Conservation (phyloP, 2,797 vertebrate species). For the Florisuga fusca region DNA sequence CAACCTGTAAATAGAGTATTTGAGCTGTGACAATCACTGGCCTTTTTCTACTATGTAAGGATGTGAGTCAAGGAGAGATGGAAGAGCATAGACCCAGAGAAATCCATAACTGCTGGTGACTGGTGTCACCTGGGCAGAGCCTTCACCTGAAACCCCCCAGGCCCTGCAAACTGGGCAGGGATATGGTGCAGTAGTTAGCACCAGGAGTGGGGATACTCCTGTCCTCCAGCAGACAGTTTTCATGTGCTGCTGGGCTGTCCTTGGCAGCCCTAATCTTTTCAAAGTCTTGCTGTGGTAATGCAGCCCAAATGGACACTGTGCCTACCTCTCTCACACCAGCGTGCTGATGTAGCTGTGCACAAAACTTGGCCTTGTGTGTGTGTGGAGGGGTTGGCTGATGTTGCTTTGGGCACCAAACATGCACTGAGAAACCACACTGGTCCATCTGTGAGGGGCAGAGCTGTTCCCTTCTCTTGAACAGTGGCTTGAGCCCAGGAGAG, state of each 20-base stretch:
- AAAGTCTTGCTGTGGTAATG: neutral
- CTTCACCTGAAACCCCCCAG: neutral
- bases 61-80: neutral
- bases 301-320: neutral
- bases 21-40: constrained; percentile 28
- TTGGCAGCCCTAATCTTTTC: neutral
- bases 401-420: neutral
- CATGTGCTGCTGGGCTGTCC: neutral
- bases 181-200: neutral
- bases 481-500: neutral
- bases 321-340: neutral
- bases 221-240: neutral
- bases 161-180: neutral
- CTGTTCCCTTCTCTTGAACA: neutral
- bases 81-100: neutral
- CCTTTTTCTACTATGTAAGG: neutral
- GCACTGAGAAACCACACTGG: neutral
- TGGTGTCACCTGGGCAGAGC: neutral
- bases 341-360: neutral
- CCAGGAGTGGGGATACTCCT: neutral
- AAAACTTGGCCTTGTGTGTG: neutral
- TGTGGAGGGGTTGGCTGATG: neutral
- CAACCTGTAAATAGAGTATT: constrained; percentile 50
- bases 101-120: neutral
- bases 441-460: neutral